A percentile compares a stretch with the other conserved stretches of the same genome.
Conservation (phyloP, 2,797 vertebrate genomes). For the Anniella stebbinsi region DNA sequence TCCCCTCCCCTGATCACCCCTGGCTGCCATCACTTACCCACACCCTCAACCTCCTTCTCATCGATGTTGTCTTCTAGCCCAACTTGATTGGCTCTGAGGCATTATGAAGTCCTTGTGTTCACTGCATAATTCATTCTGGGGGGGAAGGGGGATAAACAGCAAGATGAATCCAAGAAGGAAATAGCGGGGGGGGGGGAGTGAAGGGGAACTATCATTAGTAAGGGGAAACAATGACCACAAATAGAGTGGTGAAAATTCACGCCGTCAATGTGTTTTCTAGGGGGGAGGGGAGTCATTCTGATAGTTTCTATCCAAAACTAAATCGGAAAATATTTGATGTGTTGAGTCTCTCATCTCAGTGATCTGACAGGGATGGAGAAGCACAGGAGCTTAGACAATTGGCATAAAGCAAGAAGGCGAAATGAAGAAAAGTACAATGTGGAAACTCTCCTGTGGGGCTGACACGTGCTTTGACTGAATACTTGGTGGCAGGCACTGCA, state of each 20-base stretch:
- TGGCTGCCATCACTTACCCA: too few species aligned
- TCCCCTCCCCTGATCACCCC: neutral
- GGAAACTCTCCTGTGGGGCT: too few species aligned
- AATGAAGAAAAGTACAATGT: neutral
- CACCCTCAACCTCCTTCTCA: neutral
- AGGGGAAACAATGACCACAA: neutral
- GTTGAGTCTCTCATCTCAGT: neutral
- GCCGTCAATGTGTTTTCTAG: neutral
- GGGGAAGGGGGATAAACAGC: neutral
- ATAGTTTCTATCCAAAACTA: neutral
- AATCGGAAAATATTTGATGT: neutral
- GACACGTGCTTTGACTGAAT: neutral
- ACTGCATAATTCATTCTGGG: neutral
- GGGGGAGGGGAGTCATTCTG: neutral
- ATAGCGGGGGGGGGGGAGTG: neutral
- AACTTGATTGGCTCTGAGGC: neutral
- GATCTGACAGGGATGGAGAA: neutral
- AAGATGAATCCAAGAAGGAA: neutral
- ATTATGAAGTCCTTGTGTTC: neutral
- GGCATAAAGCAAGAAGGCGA: neutral
- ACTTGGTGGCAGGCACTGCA: neutral
- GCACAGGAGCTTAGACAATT: neutral
- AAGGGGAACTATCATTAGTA: neutral
- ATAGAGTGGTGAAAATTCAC: neutral
- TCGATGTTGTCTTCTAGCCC: neutral